Conservation (phyloP, 1,140 invertebrate species). For the Sinella curviseta region DNA sequence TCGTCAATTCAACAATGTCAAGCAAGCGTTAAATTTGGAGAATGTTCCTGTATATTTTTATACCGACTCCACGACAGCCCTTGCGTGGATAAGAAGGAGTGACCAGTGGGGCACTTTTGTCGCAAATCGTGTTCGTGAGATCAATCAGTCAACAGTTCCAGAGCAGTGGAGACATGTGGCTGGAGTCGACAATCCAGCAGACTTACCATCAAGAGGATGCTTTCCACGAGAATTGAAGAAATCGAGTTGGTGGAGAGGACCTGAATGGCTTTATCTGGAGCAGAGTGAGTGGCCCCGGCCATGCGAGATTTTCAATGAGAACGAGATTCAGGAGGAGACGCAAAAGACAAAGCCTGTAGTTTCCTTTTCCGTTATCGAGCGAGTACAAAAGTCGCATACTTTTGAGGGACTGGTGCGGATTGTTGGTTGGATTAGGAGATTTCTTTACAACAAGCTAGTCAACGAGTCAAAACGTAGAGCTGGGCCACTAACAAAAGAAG, state of each 20-base stretch:
- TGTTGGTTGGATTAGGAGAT: not conserved
- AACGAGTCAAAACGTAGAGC: not conserved
- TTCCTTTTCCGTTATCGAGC: not conserved
- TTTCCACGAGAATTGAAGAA: not conserved
- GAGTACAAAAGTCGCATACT: not conserved
- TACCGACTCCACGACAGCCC: conserved; percentile 50
- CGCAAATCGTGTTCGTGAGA: conserved; percentile 43
- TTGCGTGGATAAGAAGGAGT: conserved; percentile 49
- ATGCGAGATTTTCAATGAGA: not conserved
- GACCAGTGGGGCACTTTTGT: conserved; percentile 46
- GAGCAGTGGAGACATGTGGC: not conserved
- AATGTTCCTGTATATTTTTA: conserved; percentile 39
- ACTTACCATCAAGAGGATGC: conserved; percentile 9
- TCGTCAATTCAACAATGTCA: no score
- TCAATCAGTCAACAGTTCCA: not conserved
- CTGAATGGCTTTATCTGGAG: not conserved
- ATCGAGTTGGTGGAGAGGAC: not conserved
- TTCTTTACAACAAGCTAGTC: not conserved
- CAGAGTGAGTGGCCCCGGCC: not conserved
- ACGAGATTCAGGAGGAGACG: not conserved
- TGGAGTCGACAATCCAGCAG: not conserved
- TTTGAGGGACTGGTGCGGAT: not conserved
- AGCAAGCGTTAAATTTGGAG: not conserved
- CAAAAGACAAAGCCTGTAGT: not conserved
- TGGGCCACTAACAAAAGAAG: not conserved